Evolutionary conservation across 1,140 invertebrate species (phyloP), one percentile per base, ranked within the genome.

Genomic region (Mesaphorura yosii): DNA sequence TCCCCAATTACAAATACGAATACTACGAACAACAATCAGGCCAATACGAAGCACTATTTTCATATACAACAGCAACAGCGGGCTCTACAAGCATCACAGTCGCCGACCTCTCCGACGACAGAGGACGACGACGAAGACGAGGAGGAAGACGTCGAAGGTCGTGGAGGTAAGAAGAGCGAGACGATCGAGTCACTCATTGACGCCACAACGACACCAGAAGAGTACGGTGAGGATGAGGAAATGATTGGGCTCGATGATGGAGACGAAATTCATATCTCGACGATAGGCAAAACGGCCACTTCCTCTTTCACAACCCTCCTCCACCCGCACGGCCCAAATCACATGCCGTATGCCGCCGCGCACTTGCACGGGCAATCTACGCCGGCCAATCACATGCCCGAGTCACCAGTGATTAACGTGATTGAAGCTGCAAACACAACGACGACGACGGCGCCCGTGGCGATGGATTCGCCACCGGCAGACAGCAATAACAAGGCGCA

Each of bases 41-140:
- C n/a, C n/a, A n/a, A n/a, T n/a, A n/a, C n/a, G n/a, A n/a, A n/a
- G n/a, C n/a, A n/a, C n/a, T n/a, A n/a, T n/a, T n/a, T n/a, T n/a
- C n/a, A n/a, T n/a, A n/a, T n/a, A n/a, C n/a, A n/a, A n/a, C 31
- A 34, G 31, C 10, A 34, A 34, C 10, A 10, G n/a, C 10, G 10
- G 31, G 53, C 48, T 23, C 52, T 59, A n/a, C 55, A 52, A 2
- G 48, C 39, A n/a, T 29, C 42, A 19, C 34, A 38, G 5, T 52
- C 48, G 19, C 48, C 53, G 4, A 31, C 53, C 2, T 26, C 29
- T 31, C 22, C 46, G 5, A 56, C 54, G 19, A 48, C 48, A 5
- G 29, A 19, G 6, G n/a, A n/a, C n/a, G n/a, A n/a, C n/a, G n/a
- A n/a, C n/a, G n/a, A n/a, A n/a, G n/a, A n/a, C n/a, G n/a, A n/a